Conservation (phyloP, 2,797 vertebrate species). For the Chelon auratus region DNA sequence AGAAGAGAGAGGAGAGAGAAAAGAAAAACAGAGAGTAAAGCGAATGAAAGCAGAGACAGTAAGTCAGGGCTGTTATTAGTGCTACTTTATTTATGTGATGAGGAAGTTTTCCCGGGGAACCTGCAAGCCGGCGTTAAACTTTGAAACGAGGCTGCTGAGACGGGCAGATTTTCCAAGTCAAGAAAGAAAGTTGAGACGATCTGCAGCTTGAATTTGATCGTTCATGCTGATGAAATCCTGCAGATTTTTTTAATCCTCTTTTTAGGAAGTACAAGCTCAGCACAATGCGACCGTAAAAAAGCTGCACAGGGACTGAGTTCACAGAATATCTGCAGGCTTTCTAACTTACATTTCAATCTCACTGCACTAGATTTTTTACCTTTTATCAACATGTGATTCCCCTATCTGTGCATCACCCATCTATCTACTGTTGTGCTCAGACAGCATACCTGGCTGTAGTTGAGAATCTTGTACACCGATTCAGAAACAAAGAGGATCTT, state of each 20-base stretch:
- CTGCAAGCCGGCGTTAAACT: background rate
- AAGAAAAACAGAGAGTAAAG: too few species aligned
- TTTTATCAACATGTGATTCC: too few species aligned
- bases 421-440: too few species aligned
- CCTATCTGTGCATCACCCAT: too few species aligned
- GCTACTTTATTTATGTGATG: too few species aligned
- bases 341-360: too few species aligned
- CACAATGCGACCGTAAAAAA: background rate
- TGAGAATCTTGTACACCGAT: slow-evolving; percentile 99
- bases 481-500: slow-evolving; percentile 99
- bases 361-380: too few species aligned
- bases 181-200: background rate
- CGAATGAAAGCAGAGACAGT: too few species aligned
- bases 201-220: background rate
- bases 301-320: background rate
- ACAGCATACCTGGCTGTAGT: slow-evolving; percentile 95
- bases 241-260: background rate
- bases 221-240: background rate
- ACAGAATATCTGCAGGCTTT: too few species aligned
- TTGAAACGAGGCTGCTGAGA: slow-evolving; percentile 1
- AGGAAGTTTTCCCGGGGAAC: too few species aligned
- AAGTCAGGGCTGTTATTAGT: too few species aligned
- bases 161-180: background rate
- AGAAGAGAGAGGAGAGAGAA: background rate
- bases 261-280: background rate